Evolutionary conservation across 2,888 invertebrate genomes (phyloP), one percentile per base, ranked within the genome.

Genomic region (Drosophila phalerata): DNA sequence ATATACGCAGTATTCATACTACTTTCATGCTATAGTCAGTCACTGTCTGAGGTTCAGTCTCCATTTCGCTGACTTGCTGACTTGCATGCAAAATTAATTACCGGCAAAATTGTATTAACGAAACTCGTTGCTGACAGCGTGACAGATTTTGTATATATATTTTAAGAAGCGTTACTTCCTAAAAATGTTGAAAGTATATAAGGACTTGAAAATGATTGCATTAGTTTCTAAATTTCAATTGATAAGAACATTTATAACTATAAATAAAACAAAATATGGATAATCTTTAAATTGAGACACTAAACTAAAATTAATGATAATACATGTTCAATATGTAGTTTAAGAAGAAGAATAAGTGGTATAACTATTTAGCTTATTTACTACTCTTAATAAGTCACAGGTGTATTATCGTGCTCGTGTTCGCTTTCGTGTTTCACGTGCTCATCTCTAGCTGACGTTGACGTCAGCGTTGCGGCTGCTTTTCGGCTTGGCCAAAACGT

Each of bases 1-100:
- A 8, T 49, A 19, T 19, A 43, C 43, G 43, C 22, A 15, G 34
- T 37, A 49, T 34, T 22, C 28, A 43, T 43, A 45, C 62, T 58
- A 38, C 28, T 52, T 40, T 22, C 53, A 22, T 19, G 56, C 56
- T 53, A 57, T 63, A 48, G 34, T 55, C 48, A 53, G 66, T 51
- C 65, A 40, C 52, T 38, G 47, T 58, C 47, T 43, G 43, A 11
- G 48, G 48, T 32, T 55, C 48, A 28, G 62, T 63, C 38, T 56
- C 40, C 63, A 60, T 73, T 64, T 13, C 58, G 38, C 17, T 52
- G 45, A 55, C 45, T 63, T 63, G 51, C 75, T 88, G 87, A 88
- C 85, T 84, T 69, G 85, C 85, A 88, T 85, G 89, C 89, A 81
- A 85, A 88, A 85, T 87, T 86, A 85, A 85, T 85, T 87, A 87